A percentile compares a stretch with the other conserved stretches of the same genome.
Evolutionary conservation across 1,140 invertebrate genomes (phyloP).

Genomic region (Matsumurasca onukii): DNA sequence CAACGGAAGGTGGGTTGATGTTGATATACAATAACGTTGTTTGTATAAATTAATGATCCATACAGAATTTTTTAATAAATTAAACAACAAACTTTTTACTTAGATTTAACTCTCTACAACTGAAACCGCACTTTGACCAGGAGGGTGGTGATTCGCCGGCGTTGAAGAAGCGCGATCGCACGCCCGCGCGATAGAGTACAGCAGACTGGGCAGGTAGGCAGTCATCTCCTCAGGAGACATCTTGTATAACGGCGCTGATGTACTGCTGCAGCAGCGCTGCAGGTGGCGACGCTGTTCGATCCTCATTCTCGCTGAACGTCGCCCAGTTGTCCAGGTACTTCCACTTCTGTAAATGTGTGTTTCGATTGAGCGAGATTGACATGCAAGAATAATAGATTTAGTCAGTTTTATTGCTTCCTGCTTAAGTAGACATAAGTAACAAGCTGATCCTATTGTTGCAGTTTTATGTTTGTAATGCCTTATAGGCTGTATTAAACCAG

Average conservation of each 20-base stretch:
- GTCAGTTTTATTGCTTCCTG: too few relatives aligned
- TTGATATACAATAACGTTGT: too few relatives aligned
- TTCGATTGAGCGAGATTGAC: too few relatives aligned
- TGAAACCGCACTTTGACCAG: conserved; percentile 60
- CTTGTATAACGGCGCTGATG: conserved; percentile 81
- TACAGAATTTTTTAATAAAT: background rate
- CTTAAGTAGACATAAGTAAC: too few relatives aligned
- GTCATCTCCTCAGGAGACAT: conserved; percentile 69
- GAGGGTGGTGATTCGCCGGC: conserved; percentile 63
- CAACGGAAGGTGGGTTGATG: too few relatives aligned
- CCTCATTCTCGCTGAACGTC: conserved; percentile 74
- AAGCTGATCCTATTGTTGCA: too few relatives aligned
- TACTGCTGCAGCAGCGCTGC: conserved; percentile 85
- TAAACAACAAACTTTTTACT: background rate
- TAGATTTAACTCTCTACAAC: background rate
- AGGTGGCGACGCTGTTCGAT: conserved; percentile 87
- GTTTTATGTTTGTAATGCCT: too few relatives aligned
- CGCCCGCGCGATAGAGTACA: conserved; percentile 78
- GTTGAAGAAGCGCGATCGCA: conserved; percentile 80
- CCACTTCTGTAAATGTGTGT: conserved; percentile 78
- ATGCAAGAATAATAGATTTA: too few relatives aligned
- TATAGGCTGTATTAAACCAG: too few relatives aligned
- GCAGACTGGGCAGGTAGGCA: conserved; percentile 64
- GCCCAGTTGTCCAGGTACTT: conserved; percentile 68
- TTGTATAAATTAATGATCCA: too few relatives aligned